phyloP scores from a whole-genome alignment of 2,888 invertebrate species.

The Isotomurus palustris region DNA sequence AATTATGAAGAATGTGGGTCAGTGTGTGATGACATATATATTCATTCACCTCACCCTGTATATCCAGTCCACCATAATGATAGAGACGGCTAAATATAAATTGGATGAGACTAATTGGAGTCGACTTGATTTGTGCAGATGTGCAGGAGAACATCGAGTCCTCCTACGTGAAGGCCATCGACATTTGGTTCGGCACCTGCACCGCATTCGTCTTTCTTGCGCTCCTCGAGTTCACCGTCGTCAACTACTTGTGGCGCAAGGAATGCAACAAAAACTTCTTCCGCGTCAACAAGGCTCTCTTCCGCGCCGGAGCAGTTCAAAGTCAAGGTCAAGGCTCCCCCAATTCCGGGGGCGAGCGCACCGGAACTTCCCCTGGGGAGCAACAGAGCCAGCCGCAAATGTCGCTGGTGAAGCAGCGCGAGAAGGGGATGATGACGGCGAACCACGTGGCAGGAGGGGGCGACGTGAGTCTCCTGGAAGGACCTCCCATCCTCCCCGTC shows the following conservation, averaged over 20 bases:
- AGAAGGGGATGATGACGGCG: constrained; percentile 15
- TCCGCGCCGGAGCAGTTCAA: constrained; percentile 17
- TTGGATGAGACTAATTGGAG: background rate
- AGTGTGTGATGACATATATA: no score
- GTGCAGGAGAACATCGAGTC: constrained; percentile 52
- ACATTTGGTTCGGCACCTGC: constrained; percentile 51
- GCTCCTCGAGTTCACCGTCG: constrained; percentile 53
- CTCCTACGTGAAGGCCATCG: constrained; percentile 50
- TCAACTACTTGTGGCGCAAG: constrained; percentile 53
- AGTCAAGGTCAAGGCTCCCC: constrained; percentile 24
- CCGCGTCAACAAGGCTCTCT: constrained; percentile 24
- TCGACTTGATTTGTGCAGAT: constrained; percentile 46
- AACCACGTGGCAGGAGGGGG: constrained; percentile 38
- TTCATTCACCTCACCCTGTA: no score
- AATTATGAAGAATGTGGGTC: no score
- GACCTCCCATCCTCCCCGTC: constrained; percentile 27
- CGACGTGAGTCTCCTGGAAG: constrained; percentile 28
- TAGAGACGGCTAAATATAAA: no score
- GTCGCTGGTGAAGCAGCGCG: constrained; percentile 13
- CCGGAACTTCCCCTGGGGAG: background rate
- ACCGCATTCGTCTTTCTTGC: constrained; percentile 54
- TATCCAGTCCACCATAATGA: no score
- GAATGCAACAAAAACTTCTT: constrained; percentile 27
- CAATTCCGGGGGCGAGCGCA: no score
- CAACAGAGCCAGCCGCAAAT: no score